Evolutionary conservation across 2,797 vertebrate genomes (phyloP), one percentile per base, ranked within the genome.

Genomic region (Heterohyrax brucei): DNA sequence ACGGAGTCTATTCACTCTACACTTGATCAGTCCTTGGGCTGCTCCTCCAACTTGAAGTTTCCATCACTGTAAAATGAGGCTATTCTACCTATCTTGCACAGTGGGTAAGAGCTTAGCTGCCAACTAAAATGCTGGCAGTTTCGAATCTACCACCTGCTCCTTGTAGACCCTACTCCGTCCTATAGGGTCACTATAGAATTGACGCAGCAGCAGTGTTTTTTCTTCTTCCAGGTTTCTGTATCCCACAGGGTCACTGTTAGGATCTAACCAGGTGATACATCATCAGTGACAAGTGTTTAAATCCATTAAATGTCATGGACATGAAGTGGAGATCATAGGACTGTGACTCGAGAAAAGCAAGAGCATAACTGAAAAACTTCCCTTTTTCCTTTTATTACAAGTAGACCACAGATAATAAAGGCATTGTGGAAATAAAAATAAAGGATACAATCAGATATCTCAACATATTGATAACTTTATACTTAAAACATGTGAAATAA

Each of bases 381-480:
- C 86, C 89, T 66, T 59, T 84, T 70, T 84, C 82, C 53, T 87
- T 93, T 73, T 70, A 73, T 46, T 75, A 10, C 77, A 94, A 83
- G 5, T 8, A 88, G 7, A 56, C 26, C 33, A 59, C 48, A 5
- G 61, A 48, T 77, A 72, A 89, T 59, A 84, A 77, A 92, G 21
- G 26, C 33, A 83, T 12, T 7, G 26, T 30, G 2, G 46, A 91
- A 81, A 87, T 89, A 92, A 83, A 95, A 64, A 70, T 16, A 77
- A 59, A n/a, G 93, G 50, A 46, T 7, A 61, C 39, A 50, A 81
- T 44, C 26, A 73, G 73, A 72, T 8, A 83, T 19, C 24, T 70
- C 3, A 39, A 33, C n/a, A 56, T 77, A 59, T 61, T 28, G 70
- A 39, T 46, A 4, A 70, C 6, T 91, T 78, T 46, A 22, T 30